Percentiles rank a stretch among this genome's conserved stretches.
phyloP scores from a whole-genome alignment of 2,797 vertebrate genomes.

The Sebastes flavidus region DNA sequence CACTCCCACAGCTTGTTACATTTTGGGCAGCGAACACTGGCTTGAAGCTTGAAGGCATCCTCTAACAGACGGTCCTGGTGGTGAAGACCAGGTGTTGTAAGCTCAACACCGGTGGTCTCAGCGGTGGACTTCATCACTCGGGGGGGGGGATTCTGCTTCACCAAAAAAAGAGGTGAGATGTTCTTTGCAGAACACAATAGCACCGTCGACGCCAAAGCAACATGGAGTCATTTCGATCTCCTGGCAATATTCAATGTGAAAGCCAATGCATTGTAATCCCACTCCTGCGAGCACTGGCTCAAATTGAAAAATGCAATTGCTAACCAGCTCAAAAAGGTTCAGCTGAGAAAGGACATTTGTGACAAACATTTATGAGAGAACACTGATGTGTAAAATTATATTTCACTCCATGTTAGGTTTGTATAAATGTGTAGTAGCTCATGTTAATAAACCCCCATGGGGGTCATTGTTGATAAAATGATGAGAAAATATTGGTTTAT shows the following conservation, averaged over 20 bases:
- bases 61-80: conserved; percentile 1
- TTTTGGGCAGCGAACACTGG: conserved; percentile 18
- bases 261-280: background rate
- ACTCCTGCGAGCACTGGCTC: background rate
- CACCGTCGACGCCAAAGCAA: background rate
- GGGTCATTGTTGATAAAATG: background rate
- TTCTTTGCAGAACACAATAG: background rate
- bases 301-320: background rate
- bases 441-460: background rate
- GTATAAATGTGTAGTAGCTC: background rate
- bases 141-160: background rate
- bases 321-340: background rate
- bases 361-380: background rate
- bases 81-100: conserved; percentile 2
- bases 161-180: background rate
- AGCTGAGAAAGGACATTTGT: conserved; percentile 3
- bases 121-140: background rate
- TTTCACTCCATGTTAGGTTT: background rate
- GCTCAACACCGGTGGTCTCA: background rate
- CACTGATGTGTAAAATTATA: background rate
- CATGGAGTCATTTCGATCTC: background rate
- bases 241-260: background rate
- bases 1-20: conserved; percentile 26
- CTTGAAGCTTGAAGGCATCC: background rate
- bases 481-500: background rate